A percentile compares a stretch with the other conserved stretches of the same genome.
phyloP scores from a whole-genome alignment of 2,888 invertebrate species.

The Eupithecia tripunctaria region DNA sequence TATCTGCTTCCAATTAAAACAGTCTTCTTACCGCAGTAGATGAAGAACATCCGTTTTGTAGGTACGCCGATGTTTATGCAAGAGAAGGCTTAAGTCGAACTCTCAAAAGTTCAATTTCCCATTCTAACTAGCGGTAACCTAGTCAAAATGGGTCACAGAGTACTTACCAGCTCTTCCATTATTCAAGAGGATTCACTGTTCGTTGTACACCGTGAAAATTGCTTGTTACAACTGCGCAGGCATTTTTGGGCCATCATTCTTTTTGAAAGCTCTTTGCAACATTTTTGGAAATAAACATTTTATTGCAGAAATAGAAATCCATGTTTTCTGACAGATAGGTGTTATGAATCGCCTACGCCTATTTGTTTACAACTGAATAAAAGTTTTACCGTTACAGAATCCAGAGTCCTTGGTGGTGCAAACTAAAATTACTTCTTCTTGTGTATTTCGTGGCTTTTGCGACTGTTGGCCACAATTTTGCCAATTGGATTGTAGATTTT shows the following conservation, averaged over 20 bases:
- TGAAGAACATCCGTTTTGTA: slow-evolving; percentile 9
- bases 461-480: not conserved
- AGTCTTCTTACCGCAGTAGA: too few relatives aligned
- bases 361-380: not conserved
- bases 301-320: not conserved
- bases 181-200: slow-evolving; percentile 54
- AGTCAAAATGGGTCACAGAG: slow-evolving; percentile 59
- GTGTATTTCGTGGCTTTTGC: not conserved
- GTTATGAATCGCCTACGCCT: not conserved
- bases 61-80: slow-evolving; percentile 10
- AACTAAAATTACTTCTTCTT: not conserved
- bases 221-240: slow-evolving; percentile 33
- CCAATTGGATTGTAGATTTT: not conserved
- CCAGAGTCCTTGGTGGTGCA: too few relatives aligned
- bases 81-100: slow-evolving; percentile 14
- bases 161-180: slow-evolving; percentile 54
- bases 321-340: not conserved
- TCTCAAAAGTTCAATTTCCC: slow-evolving; percentile 42
- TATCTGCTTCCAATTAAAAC: slow-evolving; percentile 3
- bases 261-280: too few relatives aligned
- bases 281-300: not conserved
- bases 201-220: slow-evolving; percentile 42
- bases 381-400: not conserved
- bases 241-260: slow-evolving; percentile 21
- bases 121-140: slow-evolving; percentile 47